These are phyloP conservation scores for Poeciliopsis prolifica DNA, from an alignment of 2,113 vertebrate genomes.

Conservation along the genomic window DNA sequence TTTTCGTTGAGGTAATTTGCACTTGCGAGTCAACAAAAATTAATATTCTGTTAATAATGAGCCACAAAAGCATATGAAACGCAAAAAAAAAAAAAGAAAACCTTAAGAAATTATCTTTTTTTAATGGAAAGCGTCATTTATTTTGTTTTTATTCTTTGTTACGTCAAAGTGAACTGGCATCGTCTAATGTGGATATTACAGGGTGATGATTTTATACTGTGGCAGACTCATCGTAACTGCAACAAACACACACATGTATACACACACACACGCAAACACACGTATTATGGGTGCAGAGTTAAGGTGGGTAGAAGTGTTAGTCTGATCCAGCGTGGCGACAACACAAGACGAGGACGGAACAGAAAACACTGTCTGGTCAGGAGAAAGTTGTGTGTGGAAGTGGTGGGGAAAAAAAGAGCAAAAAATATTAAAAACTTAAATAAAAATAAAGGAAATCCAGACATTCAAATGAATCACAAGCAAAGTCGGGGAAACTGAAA, in stretches of 20 bases:
- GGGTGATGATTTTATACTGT: neutral
- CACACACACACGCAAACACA: conserved; percentile 9
- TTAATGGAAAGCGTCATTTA: neutral
- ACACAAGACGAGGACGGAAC: conserved; percentile 36
- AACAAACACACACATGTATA: conserved; percentile 3
- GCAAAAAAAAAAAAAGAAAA: too few relatives aligned
- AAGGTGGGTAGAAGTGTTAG: conserved; percentile 34
- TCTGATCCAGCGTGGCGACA: conserved; percentile 24
- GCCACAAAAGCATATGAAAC: neutral
- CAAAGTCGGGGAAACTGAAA: conserved; percentile 30
- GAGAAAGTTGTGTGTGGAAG: conserved; percentile 10
- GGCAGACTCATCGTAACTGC: neutral
- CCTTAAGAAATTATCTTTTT: neutral
- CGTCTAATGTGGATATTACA: neutral
- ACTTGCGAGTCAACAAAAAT: neutral
- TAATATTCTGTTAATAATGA: neutral
- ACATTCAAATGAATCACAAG: conserved; percentile 34
- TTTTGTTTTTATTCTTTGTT: too few relatives aligned
- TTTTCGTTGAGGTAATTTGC: neutral
- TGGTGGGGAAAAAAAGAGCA: conserved; percentile 3
- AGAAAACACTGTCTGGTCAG: conserved; percentile 37
- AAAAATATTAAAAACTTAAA: neutral
- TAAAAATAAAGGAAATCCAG: conserved; percentile 11
- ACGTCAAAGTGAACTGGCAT: neutral
- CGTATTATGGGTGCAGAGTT: conserved; percentile 16